Conservation (phyloP, 1,140 invertebrate genomes). For the Leptinotarsa defecta region DNA sequence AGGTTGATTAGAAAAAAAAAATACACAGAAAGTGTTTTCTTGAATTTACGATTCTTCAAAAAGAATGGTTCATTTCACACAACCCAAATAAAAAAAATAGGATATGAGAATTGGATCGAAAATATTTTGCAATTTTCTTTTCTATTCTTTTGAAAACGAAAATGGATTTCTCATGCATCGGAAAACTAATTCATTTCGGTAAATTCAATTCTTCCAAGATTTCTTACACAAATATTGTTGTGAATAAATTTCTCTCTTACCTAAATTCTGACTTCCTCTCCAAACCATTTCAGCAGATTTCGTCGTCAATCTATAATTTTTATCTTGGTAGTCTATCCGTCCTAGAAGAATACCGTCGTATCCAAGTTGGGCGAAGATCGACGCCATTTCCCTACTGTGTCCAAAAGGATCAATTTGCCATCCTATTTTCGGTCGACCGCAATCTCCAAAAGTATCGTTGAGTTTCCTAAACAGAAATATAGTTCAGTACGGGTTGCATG, state of each 20-base stretch:
- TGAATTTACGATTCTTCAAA: no score
- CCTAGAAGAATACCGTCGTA: constrained; percentile 78
- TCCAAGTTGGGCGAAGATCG: constrained; percentile 70
- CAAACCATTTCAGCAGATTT: constrained; percentile 80
- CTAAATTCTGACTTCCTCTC: constrained; percentile 67
- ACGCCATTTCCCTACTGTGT: constrained; percentile 72
- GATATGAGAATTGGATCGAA: no score
- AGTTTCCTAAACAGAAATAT: constrained; percentile 35
- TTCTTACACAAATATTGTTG: not conserved
- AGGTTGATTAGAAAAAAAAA: no score
- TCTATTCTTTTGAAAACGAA: no score
- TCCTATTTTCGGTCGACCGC: constrained; percentile 67
- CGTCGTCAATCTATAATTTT: constrained; percentile 63
- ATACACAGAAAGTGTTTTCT: no score
- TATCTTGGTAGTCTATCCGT: constrained; percentile 78
- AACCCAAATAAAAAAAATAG: no score
- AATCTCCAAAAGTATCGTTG: constrained; percentile 67
- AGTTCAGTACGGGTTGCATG: no score
- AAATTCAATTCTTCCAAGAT: not conserved
- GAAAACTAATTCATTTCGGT: not conserved
- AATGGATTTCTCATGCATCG: no score
- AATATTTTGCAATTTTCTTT: no score
- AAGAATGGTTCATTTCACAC: no score
- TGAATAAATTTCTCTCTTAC: constrained; percentile 41
- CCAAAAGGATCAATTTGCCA: constrained; percentile 83